These are phyloP conservation scores for Diarsia mendica DNA, from an alignment of 2,888 invertebrate genomes.

Conservation along the genomic window DNA sequence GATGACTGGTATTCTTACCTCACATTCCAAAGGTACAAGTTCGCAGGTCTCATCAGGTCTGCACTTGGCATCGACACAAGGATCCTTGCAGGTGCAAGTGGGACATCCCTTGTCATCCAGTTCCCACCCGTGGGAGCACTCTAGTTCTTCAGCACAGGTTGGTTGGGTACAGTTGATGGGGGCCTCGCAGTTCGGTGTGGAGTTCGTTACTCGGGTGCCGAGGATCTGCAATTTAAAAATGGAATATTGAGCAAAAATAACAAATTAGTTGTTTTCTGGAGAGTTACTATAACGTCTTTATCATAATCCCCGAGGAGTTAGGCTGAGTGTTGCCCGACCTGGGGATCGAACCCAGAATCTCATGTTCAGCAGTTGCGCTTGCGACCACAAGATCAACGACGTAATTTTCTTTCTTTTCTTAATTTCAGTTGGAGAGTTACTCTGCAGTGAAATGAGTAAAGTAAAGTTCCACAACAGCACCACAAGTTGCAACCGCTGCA, in stretches of 20 bases:
- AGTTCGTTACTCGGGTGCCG: slow-evolving; percentile 92
- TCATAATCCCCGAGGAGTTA: too few species aligned
- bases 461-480: too few species aligned
- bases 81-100: slow-evolving; percentile 94
- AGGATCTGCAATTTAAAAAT: slow-evolving; percentile 80
- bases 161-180: slow-evolving; percentile 79
- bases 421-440: too few species aligned
- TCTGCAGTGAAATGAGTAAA: too few species aligned
- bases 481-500: too few species aligned
- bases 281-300: not conserved
- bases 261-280: not conserved
- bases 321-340: too few species aligned
- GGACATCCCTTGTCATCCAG: slow-evolving; percentile 92
- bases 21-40: slow-evolving; percentile 85
- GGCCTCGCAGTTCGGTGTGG: slow-evolving; percentile 84
- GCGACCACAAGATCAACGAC: too few species aligned
- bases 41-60: slow-evolving; percentile 90
- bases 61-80: slow-evolving; percentile 94
- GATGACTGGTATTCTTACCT: slow-evolving; percentile 79
- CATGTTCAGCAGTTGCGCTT: too few species aligned
- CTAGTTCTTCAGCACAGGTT: slow-evolving; percentile 74
- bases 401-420: too few species aligned
- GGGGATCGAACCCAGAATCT: too few species aligned
- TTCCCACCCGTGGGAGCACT: slow-evolving; percentile 81
- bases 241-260: not conserved